Conservation (phyloP, 2,797 vertebrate genomes). For the Halcyon leucocephala region DNA sequence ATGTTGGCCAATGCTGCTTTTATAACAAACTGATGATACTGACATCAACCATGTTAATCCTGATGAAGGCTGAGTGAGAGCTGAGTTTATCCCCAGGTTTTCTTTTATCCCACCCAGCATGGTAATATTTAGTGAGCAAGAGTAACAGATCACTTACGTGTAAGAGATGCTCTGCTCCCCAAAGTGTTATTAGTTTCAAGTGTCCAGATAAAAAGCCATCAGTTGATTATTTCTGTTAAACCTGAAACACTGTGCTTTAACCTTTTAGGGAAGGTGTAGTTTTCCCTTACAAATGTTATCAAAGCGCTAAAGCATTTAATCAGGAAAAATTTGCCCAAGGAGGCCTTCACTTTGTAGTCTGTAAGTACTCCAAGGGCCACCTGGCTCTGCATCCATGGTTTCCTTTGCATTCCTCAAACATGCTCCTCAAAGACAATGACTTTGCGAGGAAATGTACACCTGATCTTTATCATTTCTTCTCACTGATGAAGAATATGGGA, state of each 20-base stretch:
- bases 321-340: background rate
- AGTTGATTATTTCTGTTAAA: background rate
- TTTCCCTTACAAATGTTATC: background rate
- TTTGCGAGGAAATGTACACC: background rate
- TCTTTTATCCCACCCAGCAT: background rate
- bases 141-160: background rate
- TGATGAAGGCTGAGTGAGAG: background rate
- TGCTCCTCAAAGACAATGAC: background rate
- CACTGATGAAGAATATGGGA: background rate
- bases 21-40: background rate
- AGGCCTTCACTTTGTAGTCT: background rate
- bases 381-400: background rate
- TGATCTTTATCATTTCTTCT: background rate
- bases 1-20: background rate
- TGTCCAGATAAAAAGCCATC: background rate
- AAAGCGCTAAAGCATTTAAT: background rate
- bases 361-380: background rate
- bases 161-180: background rate
- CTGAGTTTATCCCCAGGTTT: background rate
- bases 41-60: background rate
- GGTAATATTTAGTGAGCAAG: background rate
- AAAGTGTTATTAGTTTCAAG: background rate
- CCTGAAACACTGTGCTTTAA: background rate
- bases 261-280: background rate
- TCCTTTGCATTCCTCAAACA: accelerated